These are phyloP conservation scores for Actinia equina DNA, from an alignment of 64 coral and sea anemone genomes.

Conservation along the genomic window DNA sequence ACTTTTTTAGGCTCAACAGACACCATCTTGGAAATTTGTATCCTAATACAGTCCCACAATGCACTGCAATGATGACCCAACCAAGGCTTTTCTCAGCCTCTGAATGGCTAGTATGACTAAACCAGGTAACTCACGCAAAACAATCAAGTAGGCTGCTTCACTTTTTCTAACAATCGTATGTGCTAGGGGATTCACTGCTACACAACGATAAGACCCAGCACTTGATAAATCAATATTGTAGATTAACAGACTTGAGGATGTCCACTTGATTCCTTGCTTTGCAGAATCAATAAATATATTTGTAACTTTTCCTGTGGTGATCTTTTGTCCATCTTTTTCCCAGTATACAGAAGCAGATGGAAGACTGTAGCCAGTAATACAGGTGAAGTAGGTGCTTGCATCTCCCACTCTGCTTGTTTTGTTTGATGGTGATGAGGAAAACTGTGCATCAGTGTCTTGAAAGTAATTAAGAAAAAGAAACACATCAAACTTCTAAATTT, in stretches of 20 bases:
- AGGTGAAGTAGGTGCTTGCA: constrained; percentile 53
- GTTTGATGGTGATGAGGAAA: constrained; percentile 42
- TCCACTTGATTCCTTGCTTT: constrained; percentile 43
- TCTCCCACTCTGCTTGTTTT: constrained; percentile 48
- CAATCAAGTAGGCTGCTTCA: constrained; percentile 47
- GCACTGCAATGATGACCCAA: no score
- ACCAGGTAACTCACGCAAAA: constrained; percentile 71
- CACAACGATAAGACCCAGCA: constrained; percentile 87
- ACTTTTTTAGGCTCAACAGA: no score
- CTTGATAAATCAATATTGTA: constrained; percentile 58
- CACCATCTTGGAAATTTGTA: no score
- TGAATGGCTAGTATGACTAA: background rate
- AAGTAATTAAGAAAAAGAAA: background rate
- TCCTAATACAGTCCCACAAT: no score
- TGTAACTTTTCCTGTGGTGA: constrained; percentile 29
- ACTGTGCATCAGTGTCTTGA: constrained; percentile 15
- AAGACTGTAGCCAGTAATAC: constrained; percentile 68
- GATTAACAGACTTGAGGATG: constrained; percentile 66
- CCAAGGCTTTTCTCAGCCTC: background rate
- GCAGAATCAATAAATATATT: constrained; percentile 17
- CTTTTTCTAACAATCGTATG: constrained; percentile 44
- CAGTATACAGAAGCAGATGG: constrained; percentile 68
- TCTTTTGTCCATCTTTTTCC: constrained; percentile 80
- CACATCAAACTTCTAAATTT: no score
- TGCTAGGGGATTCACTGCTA: constrained; percentile 75